Evolutionary conservation across 2,113 vertebrate species (phyloP).

Genomic region (Chaetodon auriga): DNA sequence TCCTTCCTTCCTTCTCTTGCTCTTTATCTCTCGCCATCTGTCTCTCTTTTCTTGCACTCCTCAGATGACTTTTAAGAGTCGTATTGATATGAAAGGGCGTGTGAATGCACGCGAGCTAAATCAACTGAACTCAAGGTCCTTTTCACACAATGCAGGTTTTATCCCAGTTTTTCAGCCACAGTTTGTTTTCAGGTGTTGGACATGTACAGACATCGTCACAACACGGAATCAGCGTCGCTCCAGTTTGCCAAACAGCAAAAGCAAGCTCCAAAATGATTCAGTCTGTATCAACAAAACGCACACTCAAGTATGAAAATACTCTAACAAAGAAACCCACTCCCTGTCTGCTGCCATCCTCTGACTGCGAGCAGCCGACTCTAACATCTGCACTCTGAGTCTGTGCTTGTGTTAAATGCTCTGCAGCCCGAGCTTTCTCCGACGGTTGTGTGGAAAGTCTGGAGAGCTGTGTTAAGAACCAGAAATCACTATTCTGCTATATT

Average conservation of each 20-base stretch:
- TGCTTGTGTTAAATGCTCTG: neutral
- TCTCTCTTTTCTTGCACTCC: neutral
- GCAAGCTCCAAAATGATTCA: neutral
- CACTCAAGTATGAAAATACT: neutral
- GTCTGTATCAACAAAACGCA: neutral
- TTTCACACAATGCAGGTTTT: neutral
- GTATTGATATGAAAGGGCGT: neutral
- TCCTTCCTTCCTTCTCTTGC: neutral
- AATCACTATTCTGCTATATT: neutral
- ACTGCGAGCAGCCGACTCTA: neutral
- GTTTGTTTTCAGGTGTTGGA: neutral
- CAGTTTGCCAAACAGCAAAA: neutral
- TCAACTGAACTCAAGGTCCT: neutral
- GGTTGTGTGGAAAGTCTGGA: neutral
- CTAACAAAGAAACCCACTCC: neutral
- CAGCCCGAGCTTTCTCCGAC: neutral
- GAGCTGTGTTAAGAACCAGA: neutral
- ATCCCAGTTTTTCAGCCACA: neutral
- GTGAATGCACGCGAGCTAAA: neutral
- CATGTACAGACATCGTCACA: neutral
- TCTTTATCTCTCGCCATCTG: neutral
- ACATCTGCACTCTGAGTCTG: neutral
- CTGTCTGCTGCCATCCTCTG: neutral
- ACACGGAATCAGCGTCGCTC: neutral
- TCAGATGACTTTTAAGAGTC: neutral